A percentile compares a stretch with the other conserved stretches of the same genome.
Conservation (phyloP, 2,113 vertebrate species). For the Chaenocephalus aceratus region DNA sequence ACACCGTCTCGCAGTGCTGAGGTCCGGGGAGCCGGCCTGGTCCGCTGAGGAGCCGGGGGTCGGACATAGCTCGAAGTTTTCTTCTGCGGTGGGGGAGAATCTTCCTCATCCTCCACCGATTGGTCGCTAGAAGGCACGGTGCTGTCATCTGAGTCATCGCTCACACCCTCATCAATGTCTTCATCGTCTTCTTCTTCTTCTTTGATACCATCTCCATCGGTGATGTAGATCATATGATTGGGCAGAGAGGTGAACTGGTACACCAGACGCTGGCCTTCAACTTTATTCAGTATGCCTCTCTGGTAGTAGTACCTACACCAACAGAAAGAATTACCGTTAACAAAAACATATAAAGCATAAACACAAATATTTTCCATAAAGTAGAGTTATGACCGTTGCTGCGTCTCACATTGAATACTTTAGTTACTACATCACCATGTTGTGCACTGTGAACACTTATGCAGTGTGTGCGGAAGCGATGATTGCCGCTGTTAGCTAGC, state of each 20-base stretch:
- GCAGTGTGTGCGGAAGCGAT: too few relatives aligned
- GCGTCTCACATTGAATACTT: too few relatives aligned
- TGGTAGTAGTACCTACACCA: constrained; percentile 96
- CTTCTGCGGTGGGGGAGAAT: constrained; percentile 51
- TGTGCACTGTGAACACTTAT: too few relatives aligned
- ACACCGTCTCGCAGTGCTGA: constrained; percentile 66
- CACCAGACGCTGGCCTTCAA: constrained; percentile 97
- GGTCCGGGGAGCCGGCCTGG: constrained; percentile 18
- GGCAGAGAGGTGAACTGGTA: constrained; percentile 99
- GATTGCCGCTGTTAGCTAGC: too few relatives aligned
- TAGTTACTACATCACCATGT: too few relatives aligned
- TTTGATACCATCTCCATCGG: constrained; percentile 84
- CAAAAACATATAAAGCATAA: background rate
- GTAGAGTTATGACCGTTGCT: background rate
- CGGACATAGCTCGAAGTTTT: constrained; percentile 30
- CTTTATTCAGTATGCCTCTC: constrained; percentile 97
- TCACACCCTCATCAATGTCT: constrained; percentile 69
- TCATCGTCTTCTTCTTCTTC: constrained; percentile 70
- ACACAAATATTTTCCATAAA: background rate
- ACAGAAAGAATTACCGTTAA: constrained; percentile 15
- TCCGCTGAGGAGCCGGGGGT: constrained; percentile 1
- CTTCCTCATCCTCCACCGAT: constrained; percentile 70
- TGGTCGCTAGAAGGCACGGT: constrained; percentile 82
- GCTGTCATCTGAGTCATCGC: constrained; percentile 70
- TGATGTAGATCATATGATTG: constrained; percentile 94